Evolutionary conservation across 2,113 vertebrate species (phyloP).

Genomic region (Vulpes vulpes): DNA sequence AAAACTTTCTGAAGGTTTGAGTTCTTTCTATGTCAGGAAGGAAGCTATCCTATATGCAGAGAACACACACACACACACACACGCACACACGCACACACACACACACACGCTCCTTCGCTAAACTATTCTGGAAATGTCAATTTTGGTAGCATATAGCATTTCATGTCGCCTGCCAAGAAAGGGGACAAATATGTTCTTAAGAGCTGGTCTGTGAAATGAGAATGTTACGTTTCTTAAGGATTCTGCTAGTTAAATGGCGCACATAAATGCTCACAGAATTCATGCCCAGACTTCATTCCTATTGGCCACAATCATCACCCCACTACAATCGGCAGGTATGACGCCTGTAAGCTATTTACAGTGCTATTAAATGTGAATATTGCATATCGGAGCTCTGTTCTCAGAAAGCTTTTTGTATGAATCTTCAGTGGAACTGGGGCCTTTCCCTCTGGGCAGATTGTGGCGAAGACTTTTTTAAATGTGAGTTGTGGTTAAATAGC

Average conservation of each 20-base stretch:
- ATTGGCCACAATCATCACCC: not conserved
- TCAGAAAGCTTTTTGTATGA: not conserved
- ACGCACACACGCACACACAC: not conserved
- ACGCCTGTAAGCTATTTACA: not conserved
- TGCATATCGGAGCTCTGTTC: accelerated
- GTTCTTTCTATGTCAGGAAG: not conserved
- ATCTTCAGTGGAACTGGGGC: not conserved
- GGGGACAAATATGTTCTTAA: not conserved
- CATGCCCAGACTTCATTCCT: not conserved
- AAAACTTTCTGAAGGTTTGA: not conserved
- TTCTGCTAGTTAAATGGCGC: not conserved
- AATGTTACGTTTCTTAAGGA: not conserved
- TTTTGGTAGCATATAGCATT: not conserved
- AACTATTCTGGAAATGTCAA: not conserved
- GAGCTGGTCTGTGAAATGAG: not conserved
- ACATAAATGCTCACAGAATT: not conserved
- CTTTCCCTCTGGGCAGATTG: not conserved
- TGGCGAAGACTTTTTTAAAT: not conserved
- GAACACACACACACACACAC: not conserved
- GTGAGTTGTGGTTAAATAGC: conserved; percentile 53
- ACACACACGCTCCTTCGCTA: not conserved
- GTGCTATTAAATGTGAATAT: not conserved
- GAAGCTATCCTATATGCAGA: not conserved
- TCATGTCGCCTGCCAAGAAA: not conserved
- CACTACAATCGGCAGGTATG: not conserved